These are phyloP conservation scores for Cacoxenus indagator DNA, from an alignment of 2,888 invertebrate genomes.

Conservation along the genomic window DNA sequence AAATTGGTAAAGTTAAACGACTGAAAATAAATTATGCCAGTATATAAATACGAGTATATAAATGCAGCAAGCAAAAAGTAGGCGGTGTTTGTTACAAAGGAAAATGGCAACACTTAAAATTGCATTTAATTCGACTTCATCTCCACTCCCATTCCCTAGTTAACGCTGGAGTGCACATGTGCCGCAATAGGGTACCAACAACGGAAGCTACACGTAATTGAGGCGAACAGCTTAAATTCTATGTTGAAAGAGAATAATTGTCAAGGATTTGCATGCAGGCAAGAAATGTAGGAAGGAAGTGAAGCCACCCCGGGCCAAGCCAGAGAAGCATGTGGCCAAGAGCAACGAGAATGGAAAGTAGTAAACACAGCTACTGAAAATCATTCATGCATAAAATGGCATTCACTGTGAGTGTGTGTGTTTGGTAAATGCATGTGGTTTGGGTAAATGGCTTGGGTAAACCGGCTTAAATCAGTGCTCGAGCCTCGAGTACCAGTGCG, in stretches of 20 bases:
- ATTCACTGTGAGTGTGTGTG: neutral
- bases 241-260: constrained; percentile 6
- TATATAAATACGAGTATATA: neutral
- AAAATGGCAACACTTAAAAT: neutral
- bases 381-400: neutral
- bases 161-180: too few relatives aligned
- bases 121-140: neutral
- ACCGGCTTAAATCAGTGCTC: constrained; percentile 3
- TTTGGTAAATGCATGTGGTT: neutral
- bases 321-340: too few relatives aligned
- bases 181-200: neutral
- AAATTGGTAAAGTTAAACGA: neutral
- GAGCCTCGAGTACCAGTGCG: neutral
- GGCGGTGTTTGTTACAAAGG: neutral
- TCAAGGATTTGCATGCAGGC: constrained; percentile 5
- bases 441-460: neutral
- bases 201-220: constrained; percentile 1
- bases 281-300: too few relatives aligned
- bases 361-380: constrained; percentile 6
- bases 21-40: neutral
- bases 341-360: neutral
- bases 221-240: constrained; percentile 2
- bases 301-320: too few relatives aligned
- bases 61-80: neutral
- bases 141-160: neutral